Base-by-base conservation (phyloP, 2,113 vertebrate species). In the Drymodes brunneopygia region DNA sequence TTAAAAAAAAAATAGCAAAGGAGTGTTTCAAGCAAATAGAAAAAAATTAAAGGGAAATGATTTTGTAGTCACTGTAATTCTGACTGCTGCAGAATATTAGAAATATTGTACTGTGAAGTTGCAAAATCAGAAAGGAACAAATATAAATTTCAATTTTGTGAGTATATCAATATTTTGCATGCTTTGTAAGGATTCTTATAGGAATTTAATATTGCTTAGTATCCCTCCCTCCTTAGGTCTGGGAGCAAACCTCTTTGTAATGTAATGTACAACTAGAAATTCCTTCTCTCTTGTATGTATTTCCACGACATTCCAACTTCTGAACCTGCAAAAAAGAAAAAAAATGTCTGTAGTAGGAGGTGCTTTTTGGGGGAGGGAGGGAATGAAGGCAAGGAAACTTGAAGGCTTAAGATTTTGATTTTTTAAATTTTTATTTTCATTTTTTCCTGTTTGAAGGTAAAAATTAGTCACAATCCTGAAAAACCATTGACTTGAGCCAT, bases 121-220 rank as follows among this genome's bases (percentile, higher is more conserved):
- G 75, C 91, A 10, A 94, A 94, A 88, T 95, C 92, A 69, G 62
- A 94, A 86, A 80, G 61, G 66, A 91, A 90, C 15, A 66, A 93
- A 77, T 82, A 97, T 75, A 80, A 92, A 88, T 95, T 94, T 83
- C 33, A 27, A 64, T 90, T 95, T 96, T 95, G 95, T 96, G 88
- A 94, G 86, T 97, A 86, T 97, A 92, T 94, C 90, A 71, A 89
- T 94, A 92, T 96, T 96, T 96, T 96, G 96, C 96, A 97, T 96
- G 94, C 92, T 92, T 94, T 93, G 89, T 95, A 95, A 95, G 81
- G 88, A 95, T 96, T 94, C 94, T 92, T 94, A 79, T 95, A 96
- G 94, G 88, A 97, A 89, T 87, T 96, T 96, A 93, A 61, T 93
- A 92, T 92, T 95, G 93, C 80, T 95, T 97, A 96, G 96, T 95